These are phyloP conservation scores for Corbicula japonica DNA, from an alignment of 2,888 invertebrate genomes.

Conservation along the genomic window DNA sequence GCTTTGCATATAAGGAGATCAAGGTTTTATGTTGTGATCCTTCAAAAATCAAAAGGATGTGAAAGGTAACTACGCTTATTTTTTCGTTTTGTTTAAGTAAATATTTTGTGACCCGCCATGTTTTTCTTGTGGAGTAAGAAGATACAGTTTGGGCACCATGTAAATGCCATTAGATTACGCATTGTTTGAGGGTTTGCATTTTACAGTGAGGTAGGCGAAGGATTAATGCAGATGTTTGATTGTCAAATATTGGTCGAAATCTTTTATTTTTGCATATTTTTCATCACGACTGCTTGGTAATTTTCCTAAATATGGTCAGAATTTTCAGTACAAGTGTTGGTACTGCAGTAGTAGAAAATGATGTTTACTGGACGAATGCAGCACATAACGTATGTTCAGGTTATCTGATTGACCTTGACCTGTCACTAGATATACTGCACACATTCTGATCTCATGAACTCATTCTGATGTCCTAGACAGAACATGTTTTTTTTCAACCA, in stretches of 20 bases:
- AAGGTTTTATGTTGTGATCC: constrained; percentile 30
- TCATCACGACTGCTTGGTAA: constrained; percentile 18
- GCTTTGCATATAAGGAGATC: constrained; percentile 33
- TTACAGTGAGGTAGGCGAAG: background rate
- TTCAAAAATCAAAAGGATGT: constrained; percentile 37
- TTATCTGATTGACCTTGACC: constrained; percentile 29
- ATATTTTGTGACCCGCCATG: constrained; percentile 68
- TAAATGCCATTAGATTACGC: constrained; percentile 9
- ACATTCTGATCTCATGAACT: too few species aligned
- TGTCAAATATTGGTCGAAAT: too few species aligned
- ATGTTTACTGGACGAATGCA: constrained; percentile 18
- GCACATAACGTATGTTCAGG: background rate
- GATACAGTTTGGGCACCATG: constrained; percentile 14
- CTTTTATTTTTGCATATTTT: too few species aligned
- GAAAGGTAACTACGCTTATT: constrained; percentile 57
- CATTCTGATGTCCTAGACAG: too few species aligned
- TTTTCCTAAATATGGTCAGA: constrained; percentile 56
- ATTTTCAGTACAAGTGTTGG: constrained; percentile 36
- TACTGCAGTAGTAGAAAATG: constrained; percentile 22
- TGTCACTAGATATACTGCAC: background rate
- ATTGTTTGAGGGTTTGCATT: background rate
- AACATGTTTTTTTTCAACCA: too few species aligned
- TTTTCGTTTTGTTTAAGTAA: constrained; percentile 60
- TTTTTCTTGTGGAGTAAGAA: constrained; percentile 52
- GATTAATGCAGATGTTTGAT: background rate